Percentiles rank a stretch among this genome's conserved stretches.
phyloP scores from a whole-genome alignment of 2,113 vertebrate species.

The Rhynchopsitta pachyrhyncha region DNA sequence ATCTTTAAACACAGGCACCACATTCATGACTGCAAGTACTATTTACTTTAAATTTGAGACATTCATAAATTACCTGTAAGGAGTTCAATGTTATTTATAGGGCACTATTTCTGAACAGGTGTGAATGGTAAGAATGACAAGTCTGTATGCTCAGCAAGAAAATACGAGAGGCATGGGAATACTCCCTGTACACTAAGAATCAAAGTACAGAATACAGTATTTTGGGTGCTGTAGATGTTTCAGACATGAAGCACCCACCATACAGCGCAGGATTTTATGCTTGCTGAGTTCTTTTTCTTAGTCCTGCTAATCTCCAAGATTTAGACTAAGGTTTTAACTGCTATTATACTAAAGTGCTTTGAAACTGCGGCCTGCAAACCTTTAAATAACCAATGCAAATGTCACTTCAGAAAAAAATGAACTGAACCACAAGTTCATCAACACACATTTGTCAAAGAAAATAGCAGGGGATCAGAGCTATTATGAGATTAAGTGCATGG shows the following conservation, averaged over 20 bases:
- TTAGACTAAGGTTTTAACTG: slow-evolving; percentile 66
- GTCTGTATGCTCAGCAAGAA: not conserved
- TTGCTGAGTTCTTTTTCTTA: slow-evolving; percentile 20
- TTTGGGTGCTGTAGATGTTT: slow-evolving; percentile 9
- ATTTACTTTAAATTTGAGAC: not conserved
- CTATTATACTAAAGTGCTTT: slow-evolving; percentile 67
- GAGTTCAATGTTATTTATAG: not conserved
- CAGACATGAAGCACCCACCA: slow-evolving; percentile 32
- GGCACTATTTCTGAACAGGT: not conserved
- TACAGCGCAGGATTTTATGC: slow-evolving; percentile 1
- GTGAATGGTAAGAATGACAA: not conserved
- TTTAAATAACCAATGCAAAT: slow-evolving; percentile 74
- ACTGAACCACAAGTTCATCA: slow-evolving; percentile 79
- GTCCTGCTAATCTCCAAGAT: slow-evolving; percentile 33
- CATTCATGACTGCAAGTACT: not conserved
- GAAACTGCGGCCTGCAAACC: slow-evolving; percentile 61
- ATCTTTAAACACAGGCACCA: not conserved
- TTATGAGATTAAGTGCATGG: slow-evolving; percentile 87
- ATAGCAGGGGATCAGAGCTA: slow-evolving; percentile 81
- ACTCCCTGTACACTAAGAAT: not conserved
- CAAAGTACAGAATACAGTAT: not conserved
- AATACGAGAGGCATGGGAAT: not conserved
- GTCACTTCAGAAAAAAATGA: slow-evolving; percentile 63
- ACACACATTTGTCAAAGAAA: slow-evolving; percentile 84
- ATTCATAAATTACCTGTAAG: not conserved